phyloP scores from a whole-genome alignment of 2,797 vertebrate species.

The Sebastes steindachneri region DNA sequence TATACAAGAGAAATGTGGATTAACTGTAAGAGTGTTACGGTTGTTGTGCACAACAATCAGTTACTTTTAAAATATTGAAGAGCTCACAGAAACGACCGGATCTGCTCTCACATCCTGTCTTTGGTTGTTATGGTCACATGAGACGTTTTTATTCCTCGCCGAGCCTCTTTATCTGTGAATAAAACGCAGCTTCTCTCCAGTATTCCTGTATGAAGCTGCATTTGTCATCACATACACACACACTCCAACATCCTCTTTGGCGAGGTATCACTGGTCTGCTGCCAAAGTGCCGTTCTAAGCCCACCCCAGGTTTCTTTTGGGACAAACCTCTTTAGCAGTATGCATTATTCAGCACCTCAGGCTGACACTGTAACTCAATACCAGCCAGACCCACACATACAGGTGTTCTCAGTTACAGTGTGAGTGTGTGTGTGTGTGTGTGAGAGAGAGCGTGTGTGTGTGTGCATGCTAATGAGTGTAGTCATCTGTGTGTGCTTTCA shows the following conservation, averaged over 20 bases:
- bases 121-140: slow-evolving; percentile 1
- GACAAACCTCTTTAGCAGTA: slow-evolving; percentile 40
- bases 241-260: slow-evolving; percentile 14
- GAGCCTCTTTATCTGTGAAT: slow-evolving; percentile 5
- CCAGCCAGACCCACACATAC: slow-evolving; percentile 13
- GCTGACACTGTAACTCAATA: slow-evolving; percentile 41
- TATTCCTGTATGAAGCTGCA: background rate
- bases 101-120: background rate
- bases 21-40: background rate
- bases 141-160: slow-evolving; percentile 1
- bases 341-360: slow-evolving; percentile 59
- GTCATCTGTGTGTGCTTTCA: slow-evolving; percentile 23
- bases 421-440: background rate
- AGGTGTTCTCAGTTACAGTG: slow-evolving; percentile 45
- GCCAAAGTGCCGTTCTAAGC: slow-evolving; percentile 16
- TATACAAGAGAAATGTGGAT: slow-evolving; percentile 22
- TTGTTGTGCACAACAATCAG: background rate
- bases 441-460: background rate
- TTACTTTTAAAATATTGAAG: slow-evolving; percentile 9
- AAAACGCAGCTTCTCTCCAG: background rate
- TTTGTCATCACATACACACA: slow-evolving; percentile 6
- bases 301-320: slow-evolving; percentile 4
- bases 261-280: slow-evolving; percentile 14
- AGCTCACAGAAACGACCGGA: slow-evolving; percentile 1
- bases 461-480: slow-evolving; percentile 1